Evolutionary conservation across 1,140 invertebrate species (phyloP), one percentile per base, ranked within the genome.

Genomic region (Drosophila rufa): DNA sequence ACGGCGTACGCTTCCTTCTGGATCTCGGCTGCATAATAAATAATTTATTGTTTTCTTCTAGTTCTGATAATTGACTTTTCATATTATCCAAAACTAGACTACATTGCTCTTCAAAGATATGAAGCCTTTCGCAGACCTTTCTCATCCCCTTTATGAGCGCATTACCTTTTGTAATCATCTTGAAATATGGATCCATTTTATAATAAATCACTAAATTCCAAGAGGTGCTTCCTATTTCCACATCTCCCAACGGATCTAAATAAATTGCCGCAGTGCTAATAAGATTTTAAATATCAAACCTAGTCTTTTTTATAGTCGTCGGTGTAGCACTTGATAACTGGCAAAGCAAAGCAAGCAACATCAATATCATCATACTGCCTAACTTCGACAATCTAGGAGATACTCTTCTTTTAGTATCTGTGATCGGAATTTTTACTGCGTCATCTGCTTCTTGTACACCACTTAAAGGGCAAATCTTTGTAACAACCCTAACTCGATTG

Each of bases 201-300:
- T 50, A 50, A 27, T 50, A 50, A 27, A 50, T 27, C 22, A 50
- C 22, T n/a, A 50, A 50, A 46, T 27, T 50, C 22, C 45, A 46
- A 22, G 45, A 46, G 2, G 19, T 22, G 2, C 17, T 22, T 12
- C 22, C 45, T 1, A 46, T 46, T 46, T 46, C 45, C 1, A 22
- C 45, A 46, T 27, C 25, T 27, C 25, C 25, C 25, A 27, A 3
- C 0, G 45, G 45, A 25, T 47, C 46, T 25, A 47, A 25, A 47
- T 47, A 47, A 15, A 15, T 47, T 47, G 46, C 46, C 46, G 46
- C 46, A 7, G 46, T 47, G 5, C 46, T 47, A 47, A 22, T 47
- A 14, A 47, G 2, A 6, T 47, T 22, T 6, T 22, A 11, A 3
- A 47, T 1, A 47, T 47, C 51, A 55, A 55, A 36, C 30, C 17